Conservation (phyloP, 2,888 invertebrate species). For the Drosophila robusta region DNA sequence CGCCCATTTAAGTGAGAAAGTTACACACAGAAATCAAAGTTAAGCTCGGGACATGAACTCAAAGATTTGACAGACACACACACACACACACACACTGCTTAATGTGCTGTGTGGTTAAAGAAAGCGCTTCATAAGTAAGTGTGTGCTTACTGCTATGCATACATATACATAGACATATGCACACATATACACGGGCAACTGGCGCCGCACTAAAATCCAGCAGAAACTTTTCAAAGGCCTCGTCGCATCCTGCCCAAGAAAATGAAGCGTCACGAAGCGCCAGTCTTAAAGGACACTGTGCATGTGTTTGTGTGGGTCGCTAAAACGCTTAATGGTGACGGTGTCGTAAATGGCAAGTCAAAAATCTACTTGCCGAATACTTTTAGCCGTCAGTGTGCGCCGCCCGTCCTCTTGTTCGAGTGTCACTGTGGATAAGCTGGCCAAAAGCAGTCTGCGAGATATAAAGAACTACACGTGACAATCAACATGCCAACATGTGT, state of each 20-base stretch:
- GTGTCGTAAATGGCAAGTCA: constrained; percentile 69
- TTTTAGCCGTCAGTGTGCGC: constrained; percentile 54
- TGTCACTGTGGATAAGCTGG: constrained; percentile 52
- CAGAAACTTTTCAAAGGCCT: constrained; percentile 43
- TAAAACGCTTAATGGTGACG: constrained; percentile 55
- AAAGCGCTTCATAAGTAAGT: constrained; percentile 43
- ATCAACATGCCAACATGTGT: constrained; percentile 73
- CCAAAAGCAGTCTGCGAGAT: constrained; percentile 39
- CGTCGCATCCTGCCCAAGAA: constrained; percentile 12
- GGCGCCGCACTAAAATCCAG: constrained; percentile 33
- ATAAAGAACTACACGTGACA: constrained; percentile 58
- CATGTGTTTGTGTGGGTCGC: constrained; percentile 51
- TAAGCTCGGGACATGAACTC: constrained; percentile 56
- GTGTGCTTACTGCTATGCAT: constrained; percentile 11
- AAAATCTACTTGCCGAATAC: constrained; percentile 77
- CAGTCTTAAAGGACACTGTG: constrained; percentile 4
- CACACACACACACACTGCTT: constrained; percentile 3
- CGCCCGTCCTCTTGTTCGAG: constrained; percentile 2
- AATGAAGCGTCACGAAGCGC: constrained; percentile 42
- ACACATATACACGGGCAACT: constrained; percentile 18
- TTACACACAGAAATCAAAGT: constrained; percentile 64
- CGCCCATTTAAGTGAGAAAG: constrained; percentile 73
- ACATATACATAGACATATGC: constrained; percentile 13
- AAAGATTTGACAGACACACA: constrained; percentile 27
- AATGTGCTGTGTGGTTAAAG: constrained; percentile 49